Evolutionary conservation across 2,888 invertebrate species (phyloP).

Genomic region (Pasiphila rectangulata): DNA sequence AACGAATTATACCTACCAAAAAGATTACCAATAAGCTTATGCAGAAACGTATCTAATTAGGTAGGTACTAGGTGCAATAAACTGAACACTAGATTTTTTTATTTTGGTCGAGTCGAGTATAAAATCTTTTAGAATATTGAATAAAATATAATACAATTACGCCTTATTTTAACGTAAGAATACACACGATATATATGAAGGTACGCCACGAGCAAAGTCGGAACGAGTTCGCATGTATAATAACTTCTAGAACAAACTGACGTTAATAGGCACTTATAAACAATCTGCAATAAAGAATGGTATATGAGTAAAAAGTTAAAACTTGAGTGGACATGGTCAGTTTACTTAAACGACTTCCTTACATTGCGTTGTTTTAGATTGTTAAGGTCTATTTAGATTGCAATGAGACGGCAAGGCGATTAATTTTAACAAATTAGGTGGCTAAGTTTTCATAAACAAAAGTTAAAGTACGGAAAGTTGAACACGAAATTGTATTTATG

Average conservation of each 20-base stretch:
- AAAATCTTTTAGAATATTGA: too few species aligned
- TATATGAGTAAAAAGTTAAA: conserved; percentile 28
- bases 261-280: conserved; percentile 39
- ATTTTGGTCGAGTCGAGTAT: too few species aligned
- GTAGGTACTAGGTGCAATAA: too few species aligned
- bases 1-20: too few species aligned
- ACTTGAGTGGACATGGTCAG: conserved; percentile 45
- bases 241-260: conserved; percentile 32
- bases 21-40: too few species aligned
- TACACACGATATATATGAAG: too few species aligned
- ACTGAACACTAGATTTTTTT: too few species aligned
- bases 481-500: not conserved
- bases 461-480: not conserved
- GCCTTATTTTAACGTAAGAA: too few species aligned
- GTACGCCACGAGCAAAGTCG: too few species aligned
- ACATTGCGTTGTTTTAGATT: conserved; percentile 42
- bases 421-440: conserved; percentile 4
- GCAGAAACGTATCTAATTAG: too few species aligned
- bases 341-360: conserved; percentile 51
- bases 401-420: conserved; percentile 4
- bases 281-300: conserved; percentile 30
- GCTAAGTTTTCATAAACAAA: not conserved
- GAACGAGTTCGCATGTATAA: conserved; percentile 24
- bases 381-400: conserved; percentile 31
- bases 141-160: too few species aligned